Evolutionary conservation across 2,113 vertebrate genomes (phyloP).

Genomic region (Murina feae): DNA sequence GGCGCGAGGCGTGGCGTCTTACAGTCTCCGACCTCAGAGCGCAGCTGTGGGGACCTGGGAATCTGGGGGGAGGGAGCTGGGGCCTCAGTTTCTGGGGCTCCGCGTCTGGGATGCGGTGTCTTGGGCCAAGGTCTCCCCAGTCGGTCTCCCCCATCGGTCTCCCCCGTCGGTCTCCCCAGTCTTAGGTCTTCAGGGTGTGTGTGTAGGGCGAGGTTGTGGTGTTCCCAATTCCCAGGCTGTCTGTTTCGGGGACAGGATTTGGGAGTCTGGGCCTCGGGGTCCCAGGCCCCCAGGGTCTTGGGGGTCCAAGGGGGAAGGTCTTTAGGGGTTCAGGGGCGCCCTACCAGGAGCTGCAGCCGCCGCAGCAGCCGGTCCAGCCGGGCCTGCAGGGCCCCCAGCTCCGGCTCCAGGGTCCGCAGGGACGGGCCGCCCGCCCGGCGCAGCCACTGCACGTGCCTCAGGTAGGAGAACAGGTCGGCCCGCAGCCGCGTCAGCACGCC

Average conservation of each 20-base stretch:
- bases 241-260: neutral
- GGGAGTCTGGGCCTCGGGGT: neutral
- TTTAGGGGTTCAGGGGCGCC: accelerated
- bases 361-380: constrained; percentile 65
- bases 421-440: constrained; percentile 47
- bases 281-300: too few relatives aligned
- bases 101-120: neutral
- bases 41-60: neutral
- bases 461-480: constrained; percentile 57
- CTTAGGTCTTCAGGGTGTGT: neutral
- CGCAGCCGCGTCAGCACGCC: constrained; percentile 60
- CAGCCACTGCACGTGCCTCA: constrained; percentile 68
- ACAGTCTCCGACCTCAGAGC: neutral
- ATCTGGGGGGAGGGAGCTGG: neutral
- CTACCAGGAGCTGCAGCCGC: constrained; percentile 70
- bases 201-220: neutral
- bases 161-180: too few relatives aligned
- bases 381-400: constrained; percentile 62
- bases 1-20: neutral
- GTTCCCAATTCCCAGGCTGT: neutral
- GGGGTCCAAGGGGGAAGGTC: neutral
- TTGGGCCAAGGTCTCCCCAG: neutral
- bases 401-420: constrained; percentile 56
- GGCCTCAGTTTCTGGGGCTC: neutral
- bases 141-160: too few relatives aligned